A percentile compares a stretch with the other conserved stretches of the same genome.
phyloP scores from a whole-genome alignment of 2,113 vertebrate genomes.

The Pseudopodoces humilis region DNA sequence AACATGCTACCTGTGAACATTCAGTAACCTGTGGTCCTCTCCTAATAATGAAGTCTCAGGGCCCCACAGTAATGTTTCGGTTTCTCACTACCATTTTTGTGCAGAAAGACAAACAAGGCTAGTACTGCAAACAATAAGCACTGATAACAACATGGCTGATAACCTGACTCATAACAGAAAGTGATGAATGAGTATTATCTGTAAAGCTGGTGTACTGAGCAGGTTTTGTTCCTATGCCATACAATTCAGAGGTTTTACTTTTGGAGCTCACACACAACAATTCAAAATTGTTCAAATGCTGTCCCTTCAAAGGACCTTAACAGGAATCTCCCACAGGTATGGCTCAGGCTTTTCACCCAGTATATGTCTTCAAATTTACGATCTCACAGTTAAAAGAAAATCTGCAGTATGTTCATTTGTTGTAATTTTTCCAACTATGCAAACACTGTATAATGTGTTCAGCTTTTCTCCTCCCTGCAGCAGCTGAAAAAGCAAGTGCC shows the following conservation, averaged over 20 bases:
- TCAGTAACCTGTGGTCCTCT: not conserved
- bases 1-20: not conserved
- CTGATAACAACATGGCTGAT: not conserved
- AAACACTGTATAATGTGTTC: not conserved
- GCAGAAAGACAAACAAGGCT: not conserved
- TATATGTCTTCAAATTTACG: not conserved
- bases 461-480: not conserved
- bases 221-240: not conserved
- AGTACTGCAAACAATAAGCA: not conserved
- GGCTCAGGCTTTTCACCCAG: not conserved
- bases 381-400: not conserved
- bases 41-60: not conserved
- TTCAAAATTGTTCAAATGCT: not conserved
- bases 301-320: not conserved
- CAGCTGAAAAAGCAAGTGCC: not conserved
- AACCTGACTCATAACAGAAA: not conserved
- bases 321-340: not conserved
- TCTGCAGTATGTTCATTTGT: not conserved
- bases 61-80: accelerated
- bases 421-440: not conserved
- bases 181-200: not conserved
- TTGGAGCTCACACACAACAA: not conserved
- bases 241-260: not conserved
- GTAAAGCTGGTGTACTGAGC: not conserved
- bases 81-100: not conserved